phyloP scores from a whole-genome alignment of 2,797 vertebrate species.

The Nannoperca obscura region DNA sequence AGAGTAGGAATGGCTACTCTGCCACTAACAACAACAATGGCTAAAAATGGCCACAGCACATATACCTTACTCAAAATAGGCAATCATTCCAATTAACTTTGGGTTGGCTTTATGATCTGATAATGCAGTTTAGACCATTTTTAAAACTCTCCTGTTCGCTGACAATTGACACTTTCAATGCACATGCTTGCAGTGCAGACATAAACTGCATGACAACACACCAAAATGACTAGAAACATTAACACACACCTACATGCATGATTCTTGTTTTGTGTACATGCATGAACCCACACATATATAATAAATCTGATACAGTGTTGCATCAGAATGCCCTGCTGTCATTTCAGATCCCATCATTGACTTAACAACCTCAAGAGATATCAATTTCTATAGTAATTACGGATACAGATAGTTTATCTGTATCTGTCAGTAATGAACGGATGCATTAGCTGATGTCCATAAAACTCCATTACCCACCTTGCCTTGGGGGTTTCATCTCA shows the following conservation, averaged over 20 bases:
- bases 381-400: not conserved
- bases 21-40: too few relatives aligned
- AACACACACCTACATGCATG: not conserved
- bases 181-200: not conserved
- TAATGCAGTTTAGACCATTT: not conserved
- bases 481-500: not conserved
- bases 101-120: not conserved
- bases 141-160: not conserved
- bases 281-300: not conserved
- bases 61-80: not conserved
- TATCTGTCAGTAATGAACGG: constrained; percentile 26
- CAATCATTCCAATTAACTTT: not conserved
- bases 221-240: not conserved
- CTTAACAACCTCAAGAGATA: constrained; percentile 16
- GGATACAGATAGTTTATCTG: constrained; percentile 10
- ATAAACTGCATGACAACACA: not conserved
- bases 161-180: not conserved
- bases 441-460: constrained; percentile 16
- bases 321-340: not conserved
- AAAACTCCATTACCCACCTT: constrained; percentile 26
- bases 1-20: too few relatives aligned
- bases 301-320: not conserved
- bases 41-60: not conserved
- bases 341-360: constrained; percentile 3
- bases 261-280: not conserved